phyloP scores from a whole-genome alignment of 2,888 invertebrate species.

The Plebejus anna region DNA sequence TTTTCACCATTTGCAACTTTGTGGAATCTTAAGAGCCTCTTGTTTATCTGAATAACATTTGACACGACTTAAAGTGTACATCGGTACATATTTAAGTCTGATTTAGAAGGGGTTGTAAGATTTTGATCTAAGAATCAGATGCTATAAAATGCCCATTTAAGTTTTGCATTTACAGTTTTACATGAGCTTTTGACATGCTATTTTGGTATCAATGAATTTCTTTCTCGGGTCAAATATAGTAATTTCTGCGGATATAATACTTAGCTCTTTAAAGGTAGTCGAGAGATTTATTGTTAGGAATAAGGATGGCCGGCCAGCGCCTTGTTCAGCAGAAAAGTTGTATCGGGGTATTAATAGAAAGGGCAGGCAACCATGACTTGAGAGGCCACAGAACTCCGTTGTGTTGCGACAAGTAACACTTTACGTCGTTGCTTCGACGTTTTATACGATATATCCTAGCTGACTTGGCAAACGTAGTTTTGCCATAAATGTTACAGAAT shows the following conservation, averaged over 20 bases:
- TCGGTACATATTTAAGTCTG: neutral
- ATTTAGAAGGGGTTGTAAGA: neutral
- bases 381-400: neutral
- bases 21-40: constrained; percentile 44
- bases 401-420: neutral
- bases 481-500: no score
- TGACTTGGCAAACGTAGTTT: no score
- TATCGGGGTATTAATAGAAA: constrained; percentile 2
- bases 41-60: no score
- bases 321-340: constrained; percentile 14
- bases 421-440: neutral
- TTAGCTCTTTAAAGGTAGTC: neutral
- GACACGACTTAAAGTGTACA: neutral
- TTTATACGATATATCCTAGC: no score
- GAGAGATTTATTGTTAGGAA: neutral
- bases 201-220: neutral
- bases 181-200: no score
- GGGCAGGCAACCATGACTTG: constrained; percentile 7
- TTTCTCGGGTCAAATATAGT: neutral
- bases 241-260: neutral
- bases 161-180: neutral
- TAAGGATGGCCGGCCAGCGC: neutral
- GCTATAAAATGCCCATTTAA: neutral
- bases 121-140: neutral
- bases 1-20: constrained; percentile 44